Conservation (phyloP, 2,113 vertebrate genomes). For the Hipposideros armiger region DNA sequence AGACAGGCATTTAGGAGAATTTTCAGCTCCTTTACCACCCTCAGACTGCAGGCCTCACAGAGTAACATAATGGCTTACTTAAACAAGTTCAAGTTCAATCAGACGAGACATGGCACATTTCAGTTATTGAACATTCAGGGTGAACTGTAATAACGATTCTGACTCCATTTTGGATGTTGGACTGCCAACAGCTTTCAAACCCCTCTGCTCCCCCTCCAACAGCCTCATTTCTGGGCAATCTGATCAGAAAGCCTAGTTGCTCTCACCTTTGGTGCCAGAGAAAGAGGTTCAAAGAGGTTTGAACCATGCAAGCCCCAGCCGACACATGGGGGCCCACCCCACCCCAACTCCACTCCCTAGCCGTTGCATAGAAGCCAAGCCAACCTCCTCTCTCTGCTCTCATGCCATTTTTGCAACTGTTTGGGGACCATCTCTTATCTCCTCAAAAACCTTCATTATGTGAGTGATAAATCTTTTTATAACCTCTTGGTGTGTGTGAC, state of each 20-base stretch:
- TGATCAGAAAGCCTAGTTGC: neutral
- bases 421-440: neutral
- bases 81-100: conserved; percentile 20
- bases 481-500: neutral
- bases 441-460: neutral
- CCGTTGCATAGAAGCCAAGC: neutral
- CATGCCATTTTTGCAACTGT: neutral
- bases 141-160: neutral
- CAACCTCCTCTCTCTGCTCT: neutral
- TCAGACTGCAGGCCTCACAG: neutral
- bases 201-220: accelerated
- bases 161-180: neutral
- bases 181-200: neutral
- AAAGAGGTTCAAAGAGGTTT: neutral
- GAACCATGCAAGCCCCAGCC: neutral
- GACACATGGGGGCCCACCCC: neutral
- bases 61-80: neutral
- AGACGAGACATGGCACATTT: neutral
- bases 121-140: neutral
- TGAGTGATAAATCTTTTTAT: neutral
- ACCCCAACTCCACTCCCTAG: too few relatives aligned
- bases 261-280: neutral
- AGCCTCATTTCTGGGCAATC: neutral
- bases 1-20: neutral
- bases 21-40: neutral